Percentiles rank a stretch among this genome's conserved stretches.
Evolutionary conservation across 2,113 vertebrate genomes (phyloP).

Genomic region (Otolemur garnettii): DNA sequence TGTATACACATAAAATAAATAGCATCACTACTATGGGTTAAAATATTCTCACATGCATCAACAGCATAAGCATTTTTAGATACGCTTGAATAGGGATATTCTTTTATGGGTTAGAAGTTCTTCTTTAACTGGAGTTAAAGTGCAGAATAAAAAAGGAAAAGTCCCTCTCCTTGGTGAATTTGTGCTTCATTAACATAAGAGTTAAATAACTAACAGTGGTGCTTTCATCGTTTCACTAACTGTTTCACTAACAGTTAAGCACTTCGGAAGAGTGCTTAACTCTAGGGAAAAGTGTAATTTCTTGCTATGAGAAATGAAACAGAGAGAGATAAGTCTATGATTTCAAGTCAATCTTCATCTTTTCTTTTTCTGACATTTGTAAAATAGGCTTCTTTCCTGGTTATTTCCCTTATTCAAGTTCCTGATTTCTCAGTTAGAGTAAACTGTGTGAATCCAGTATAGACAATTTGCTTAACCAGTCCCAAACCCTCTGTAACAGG

Average conservation of each 20-base stretch:
- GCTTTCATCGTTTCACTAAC: neutral
- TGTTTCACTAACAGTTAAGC: too few relatives aligned
- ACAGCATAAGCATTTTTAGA: neutral
- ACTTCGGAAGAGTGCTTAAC: neutral
- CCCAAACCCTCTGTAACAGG: neutral
- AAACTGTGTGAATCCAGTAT: neutral
- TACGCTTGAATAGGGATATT: neutral
- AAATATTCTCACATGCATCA: neutral
- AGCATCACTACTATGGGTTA: rapidly evolving
- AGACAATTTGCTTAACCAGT: neutral
- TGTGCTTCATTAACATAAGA: neutral
- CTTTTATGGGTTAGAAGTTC: neutral
- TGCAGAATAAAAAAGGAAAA: neutral
- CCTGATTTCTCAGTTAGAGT: neutral
- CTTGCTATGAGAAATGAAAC: neutral
- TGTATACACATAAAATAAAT: neutral
- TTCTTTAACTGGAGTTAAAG: neutral
- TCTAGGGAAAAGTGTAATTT: rapidly evolving
- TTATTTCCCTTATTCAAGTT: neutral
- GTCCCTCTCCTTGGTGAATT: neutral
- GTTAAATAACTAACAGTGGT: neutral
- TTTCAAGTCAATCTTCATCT: neutral
- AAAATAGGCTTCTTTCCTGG: neutral
- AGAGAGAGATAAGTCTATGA: rapidly evolving
- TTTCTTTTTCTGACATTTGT: neutral